phyloP scores from a whole-genome alignment of 2,888 invertebrate genomes.

The Eulithis prunata region DNA sequence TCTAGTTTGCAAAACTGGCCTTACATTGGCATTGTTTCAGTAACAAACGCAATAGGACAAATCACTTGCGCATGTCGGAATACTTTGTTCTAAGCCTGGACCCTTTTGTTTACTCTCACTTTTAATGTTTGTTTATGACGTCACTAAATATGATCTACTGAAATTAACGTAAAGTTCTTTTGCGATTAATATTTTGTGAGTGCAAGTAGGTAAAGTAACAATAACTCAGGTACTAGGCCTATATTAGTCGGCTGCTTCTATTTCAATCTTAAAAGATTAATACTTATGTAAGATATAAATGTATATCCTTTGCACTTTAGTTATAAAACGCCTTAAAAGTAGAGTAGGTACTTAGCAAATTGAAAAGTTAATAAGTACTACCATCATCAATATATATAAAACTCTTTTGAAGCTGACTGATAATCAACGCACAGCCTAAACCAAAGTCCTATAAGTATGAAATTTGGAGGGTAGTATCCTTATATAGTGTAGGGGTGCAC shows the following conservation, averaged over 20 bases:
- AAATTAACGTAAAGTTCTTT: conserved; percentile 27
- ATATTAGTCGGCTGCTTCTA: background rate
- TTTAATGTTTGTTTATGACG: conserved; percentile 57
- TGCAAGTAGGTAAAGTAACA: background rate
- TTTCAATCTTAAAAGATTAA: too few relatives aligned
- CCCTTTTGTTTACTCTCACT: conserved; percentile 69
- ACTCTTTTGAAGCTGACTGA: too few relatives aligned
- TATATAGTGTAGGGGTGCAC: too few relatives aligned
- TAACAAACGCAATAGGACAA: conserved; percentile 69
- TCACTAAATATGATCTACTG: conserved; percentile 36
- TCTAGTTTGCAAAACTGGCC: conserved; percentile 70
- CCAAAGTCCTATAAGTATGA: too few relatives aligned
- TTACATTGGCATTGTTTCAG: conserved; percentile 67
- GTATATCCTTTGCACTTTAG: too few relatives aligned
- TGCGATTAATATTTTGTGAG: background rate
- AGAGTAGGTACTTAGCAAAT: too few relatives aligned
- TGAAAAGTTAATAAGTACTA: too few relatives aligned
- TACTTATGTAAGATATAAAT: too few relatives aligned
- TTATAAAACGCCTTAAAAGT: too few relatives aligned
- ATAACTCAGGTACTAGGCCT: background rate
- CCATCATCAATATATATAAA: too few relatives aligned
- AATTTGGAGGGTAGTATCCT: too few relatives aligned
- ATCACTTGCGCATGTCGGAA: conserved; percentile 71
- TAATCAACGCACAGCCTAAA: too few relatives aligned
- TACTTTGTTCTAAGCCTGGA: conserved; percentile 57